Conservation (phyloP, 1,140 invertebrate genomes). For the Trichonephila inaurata region DNA sequence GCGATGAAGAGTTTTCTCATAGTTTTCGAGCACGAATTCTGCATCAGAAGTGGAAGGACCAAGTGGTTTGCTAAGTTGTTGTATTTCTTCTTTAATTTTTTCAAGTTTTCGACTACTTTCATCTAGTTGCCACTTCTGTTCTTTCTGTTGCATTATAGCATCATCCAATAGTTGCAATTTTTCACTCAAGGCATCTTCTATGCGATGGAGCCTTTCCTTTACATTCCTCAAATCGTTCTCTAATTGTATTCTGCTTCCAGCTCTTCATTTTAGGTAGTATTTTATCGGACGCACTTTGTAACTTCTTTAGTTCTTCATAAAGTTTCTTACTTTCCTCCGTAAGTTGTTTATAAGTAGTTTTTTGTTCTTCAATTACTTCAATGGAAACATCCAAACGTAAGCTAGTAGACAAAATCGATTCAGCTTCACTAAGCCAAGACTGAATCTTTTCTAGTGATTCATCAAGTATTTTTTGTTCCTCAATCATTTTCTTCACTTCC, state of each 20-base stretch:
- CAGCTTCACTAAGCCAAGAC: slow-evolving; percentile 92
- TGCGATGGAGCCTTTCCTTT: slow-evolving; percentile 52
- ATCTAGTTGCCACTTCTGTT: slow-evolving; percentile 89
- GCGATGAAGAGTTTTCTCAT: slow-evolving; percentile 86
- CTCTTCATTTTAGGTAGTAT: slow-evolving; percentile 60
- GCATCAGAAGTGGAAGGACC: slow-evolving; percentile 85
- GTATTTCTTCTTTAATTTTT: slow-evolving; percentile 90
- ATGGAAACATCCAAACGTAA: slow-evolving; percentile 87
- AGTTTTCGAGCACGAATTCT: slow-evolving; percentile 78
- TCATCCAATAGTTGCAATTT: slow-evolving; percentile 86
- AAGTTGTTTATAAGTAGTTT: slow-evolving; percentile 81
- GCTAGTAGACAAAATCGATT: slow-evolving; percentile 90
- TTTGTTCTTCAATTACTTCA: slow-evolving; percentile 91
- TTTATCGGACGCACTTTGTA: slow-evolving; percentile 71
- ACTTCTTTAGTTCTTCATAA: slow-evolving; percentile 67
- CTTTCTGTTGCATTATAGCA: slow-evolving; percentile 85
- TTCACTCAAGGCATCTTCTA: slow-evolving; percentile 86
- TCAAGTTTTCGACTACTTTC: slow-evolving; percentile 90
- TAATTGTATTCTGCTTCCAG: slow-evolving; percentile 52
- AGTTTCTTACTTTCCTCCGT: slow-evolving; percentile 70
- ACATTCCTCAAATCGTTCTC: slow-evolving; percentile 58
- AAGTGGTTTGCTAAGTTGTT: slow-evolving; percentile 90
- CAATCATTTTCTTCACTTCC: slow-evolving; percentile 87
- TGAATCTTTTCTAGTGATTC: slow-evolving; percentile 89
- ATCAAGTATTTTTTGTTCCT: slow-evolving; percentile 90